Conservation (phyloP, 2,113 vertebrate genomes). For the Bubo bubo region DNA sequence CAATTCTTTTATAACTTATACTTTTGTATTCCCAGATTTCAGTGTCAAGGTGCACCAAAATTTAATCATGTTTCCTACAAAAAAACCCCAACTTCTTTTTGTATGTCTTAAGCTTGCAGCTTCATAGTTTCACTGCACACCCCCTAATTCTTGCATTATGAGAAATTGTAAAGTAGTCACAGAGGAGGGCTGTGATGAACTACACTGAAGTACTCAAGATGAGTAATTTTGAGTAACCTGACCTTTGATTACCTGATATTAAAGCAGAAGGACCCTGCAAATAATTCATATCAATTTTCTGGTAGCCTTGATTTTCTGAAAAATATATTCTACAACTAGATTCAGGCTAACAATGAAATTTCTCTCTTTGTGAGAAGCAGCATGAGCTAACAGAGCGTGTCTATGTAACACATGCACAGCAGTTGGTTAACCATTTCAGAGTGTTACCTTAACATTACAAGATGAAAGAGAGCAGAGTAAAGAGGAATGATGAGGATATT, state of each 20-base stretch:
- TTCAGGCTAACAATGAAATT: neutral
- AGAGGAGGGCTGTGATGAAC: neutral
- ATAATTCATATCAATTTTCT: conserved; percentile 18
- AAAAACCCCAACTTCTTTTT: neutral
- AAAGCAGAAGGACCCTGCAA: conserved; percentile 1
- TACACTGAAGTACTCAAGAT: neutral
- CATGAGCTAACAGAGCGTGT: neutral
- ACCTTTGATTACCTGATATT: conserved; percentile 26
- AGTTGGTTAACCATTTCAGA: neutral
- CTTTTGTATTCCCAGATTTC: neutral
- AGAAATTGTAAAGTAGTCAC: conserved; percentile 7
- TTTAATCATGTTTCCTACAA: neutral
- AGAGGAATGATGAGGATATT: neutral
- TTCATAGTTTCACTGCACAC: neutral
- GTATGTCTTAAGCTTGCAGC: neutral
- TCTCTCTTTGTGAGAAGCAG: neutral
- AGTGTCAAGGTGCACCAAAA: neutral
- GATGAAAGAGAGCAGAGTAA: neutral
- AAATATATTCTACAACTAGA: neutral
- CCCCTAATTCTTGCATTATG: neutral
- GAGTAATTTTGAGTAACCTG: conserved; percentile 53
- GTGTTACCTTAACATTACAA: neutral
- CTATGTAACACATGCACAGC: neutral
- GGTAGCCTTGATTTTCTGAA: neutral
- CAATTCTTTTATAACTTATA: neutral